phyloP scores from a whole-genome alignment of 2,797 vertebrate species.

The Acanthornis magna region DNA sequence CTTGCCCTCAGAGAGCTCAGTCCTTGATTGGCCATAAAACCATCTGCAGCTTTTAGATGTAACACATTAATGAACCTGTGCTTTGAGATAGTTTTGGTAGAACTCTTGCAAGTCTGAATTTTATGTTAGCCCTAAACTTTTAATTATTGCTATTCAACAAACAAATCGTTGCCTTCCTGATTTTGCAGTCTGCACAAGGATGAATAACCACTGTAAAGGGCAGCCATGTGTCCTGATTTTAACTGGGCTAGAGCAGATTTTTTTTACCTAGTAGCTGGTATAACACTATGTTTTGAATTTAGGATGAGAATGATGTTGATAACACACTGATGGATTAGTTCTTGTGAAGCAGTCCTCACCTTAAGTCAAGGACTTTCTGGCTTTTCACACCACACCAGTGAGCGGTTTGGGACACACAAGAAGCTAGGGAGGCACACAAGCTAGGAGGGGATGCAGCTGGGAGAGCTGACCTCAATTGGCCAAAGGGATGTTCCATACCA shows the following conservation, averaged over 20 bases:
- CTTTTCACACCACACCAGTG: background rate
- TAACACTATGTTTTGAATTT: background rate
- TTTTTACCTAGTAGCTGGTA: background rate
- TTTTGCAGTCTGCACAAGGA: background rate
- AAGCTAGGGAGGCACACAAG: no score
- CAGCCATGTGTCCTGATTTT: background rate
- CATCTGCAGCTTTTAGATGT: background rate
- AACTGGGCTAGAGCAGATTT: background rate
- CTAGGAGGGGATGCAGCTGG: background rate
- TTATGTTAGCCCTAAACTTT: background rate
- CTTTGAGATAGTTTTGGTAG: background rate
- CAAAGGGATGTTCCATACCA: background rate
- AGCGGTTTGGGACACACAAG: no score
- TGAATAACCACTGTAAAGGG: background rate
- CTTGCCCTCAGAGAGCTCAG: rapidly evolving
- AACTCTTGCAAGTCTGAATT: background rate
- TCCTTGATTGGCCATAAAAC: background rate
- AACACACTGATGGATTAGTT: background rate
- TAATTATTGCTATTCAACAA: background rate
- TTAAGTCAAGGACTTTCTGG: background rate
- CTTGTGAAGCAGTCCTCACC: background rate
- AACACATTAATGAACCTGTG: background rate
- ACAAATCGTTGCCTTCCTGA: background rate
- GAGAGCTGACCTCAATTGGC: background rate
- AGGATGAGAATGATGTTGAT: background rate